These are phyloP conservation scores for Hecatera dysodea DNA, from an alignment of 2,888 invertebrate species.

Conservation along the genomic window DNA sequence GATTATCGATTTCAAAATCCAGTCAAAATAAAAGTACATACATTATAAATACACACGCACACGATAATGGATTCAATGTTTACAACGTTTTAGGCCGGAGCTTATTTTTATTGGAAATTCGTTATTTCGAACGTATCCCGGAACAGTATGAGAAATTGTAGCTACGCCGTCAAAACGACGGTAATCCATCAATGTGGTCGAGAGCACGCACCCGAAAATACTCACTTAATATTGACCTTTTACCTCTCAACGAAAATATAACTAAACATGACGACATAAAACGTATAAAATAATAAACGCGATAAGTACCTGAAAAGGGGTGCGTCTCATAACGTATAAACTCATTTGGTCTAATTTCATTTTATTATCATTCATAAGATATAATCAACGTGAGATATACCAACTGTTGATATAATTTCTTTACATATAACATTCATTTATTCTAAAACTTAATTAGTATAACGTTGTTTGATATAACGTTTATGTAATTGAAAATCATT, in stretches of 20 bases:
- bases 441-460: too few relatives aligned
- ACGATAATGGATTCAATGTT: slow-evolving; percentile 41
- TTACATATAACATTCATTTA: too few relatives aligned
- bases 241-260: slow-evolving; percentile 7
- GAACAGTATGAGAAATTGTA: slow-evolving; percentile 38
- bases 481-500: too few relatives aligned
- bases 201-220: slow-evolving; percentile 25
- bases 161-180: slow-evolving; percentile 35
- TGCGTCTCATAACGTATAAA: too few relatives aligned
- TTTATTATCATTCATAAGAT: too few relatives aligned
- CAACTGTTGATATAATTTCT: too few relatives aligned
- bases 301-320: too few relatives aligned
- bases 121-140: slow-evolving; percentile 18
- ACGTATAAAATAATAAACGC: too few relatives aligned
- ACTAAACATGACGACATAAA: neutral
- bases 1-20: neutral
- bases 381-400: too few relatives aligned
- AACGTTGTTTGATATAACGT: too few relatives aligned
- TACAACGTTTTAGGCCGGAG: slow-evolving; percentile 38
- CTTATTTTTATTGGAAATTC: slow-evolving; percentile 43
- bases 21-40: neutral
- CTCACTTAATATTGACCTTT: slow-evolving; percentile 14
- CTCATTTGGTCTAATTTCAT: too few relatives aligned
- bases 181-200: slow-evolving; percentile 52
- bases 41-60: slow-evolving; percentile 9